phyloP scores from a whole-genome alignment of 2,113 vertebrate genomes.

The Oxyruncus cristatus region DNA sequence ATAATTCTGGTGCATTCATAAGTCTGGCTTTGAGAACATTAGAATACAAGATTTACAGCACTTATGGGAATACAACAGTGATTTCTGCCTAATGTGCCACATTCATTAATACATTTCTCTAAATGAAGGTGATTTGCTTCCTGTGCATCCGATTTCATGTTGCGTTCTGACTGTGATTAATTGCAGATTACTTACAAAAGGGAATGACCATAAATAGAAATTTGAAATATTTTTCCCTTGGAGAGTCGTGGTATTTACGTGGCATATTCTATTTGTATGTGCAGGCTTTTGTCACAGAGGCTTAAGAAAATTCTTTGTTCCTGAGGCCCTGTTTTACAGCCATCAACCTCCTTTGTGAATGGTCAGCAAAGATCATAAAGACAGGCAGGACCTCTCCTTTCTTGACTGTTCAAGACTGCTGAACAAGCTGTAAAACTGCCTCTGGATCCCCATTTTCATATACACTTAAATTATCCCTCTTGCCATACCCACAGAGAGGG shows the following conservation, averaged over 20 bases:
- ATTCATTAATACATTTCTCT: not conserved
- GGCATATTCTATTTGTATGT: not conserved
- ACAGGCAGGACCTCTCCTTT: not conserved
- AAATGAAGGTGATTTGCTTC: conserved; percentile 1
- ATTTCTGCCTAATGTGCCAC: not conserved
- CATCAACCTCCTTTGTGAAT: not conserved
- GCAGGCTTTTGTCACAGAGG: not conserved
- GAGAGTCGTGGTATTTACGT: not conserved
- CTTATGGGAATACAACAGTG: not conserved
- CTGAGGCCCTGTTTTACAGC: not conserved
- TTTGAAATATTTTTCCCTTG: not conserved
- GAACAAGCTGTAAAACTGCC: not conserved
- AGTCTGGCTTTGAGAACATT: not conserved
- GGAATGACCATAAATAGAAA: not conserved
- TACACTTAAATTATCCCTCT: not conserved
- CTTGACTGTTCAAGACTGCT: not conserved
- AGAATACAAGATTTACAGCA: not conserved
- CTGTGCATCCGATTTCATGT: not conserved
- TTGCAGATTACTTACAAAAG: not conserved
- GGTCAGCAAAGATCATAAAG: not conserved
- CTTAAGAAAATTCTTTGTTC: not conserved
- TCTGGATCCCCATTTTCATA: not conserved
- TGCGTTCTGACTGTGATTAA: not conserved
- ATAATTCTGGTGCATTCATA: not conserved
- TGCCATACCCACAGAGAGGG: not conserved